Evolutionary conservation across 1,140 invertebrate genomes (phyloP).

Genomic region (Andricus grossulariae): DNA sequence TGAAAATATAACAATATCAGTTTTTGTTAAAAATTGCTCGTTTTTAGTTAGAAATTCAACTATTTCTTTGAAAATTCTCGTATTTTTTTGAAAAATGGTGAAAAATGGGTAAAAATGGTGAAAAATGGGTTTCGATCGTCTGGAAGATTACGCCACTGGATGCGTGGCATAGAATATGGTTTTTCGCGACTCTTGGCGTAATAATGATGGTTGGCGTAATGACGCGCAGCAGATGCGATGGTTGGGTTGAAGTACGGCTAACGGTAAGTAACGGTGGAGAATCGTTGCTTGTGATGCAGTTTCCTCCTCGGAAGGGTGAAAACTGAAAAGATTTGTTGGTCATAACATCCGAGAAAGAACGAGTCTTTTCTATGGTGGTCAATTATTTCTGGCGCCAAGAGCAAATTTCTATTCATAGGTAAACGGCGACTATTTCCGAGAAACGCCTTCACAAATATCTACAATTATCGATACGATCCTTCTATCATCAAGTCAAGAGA

Average conservation of each 20-base stretch:
- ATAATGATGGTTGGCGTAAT: constrained; percentile 37
- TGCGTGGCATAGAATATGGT: neutral
- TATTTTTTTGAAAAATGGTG: too few species aligned
- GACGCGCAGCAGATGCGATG: too few species aligned
- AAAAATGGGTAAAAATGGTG: too few species aligned
- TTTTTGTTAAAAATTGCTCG: too few species aligned
- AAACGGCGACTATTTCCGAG: neutral
- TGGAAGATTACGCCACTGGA: neutral
- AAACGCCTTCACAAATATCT: neutral
- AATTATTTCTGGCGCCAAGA: constrained; percentile 15
- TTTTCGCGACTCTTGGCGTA: constrained; percentile 21
- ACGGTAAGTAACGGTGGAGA: constrained; percentile 65
- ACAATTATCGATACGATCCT: neutral
- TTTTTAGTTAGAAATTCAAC: too few species aligned
- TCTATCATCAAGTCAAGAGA: too few species aligned
- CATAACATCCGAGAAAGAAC: too few species aligned
- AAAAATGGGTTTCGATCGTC: too few species aligned
- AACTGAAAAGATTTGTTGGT: constrained; percentile 31
- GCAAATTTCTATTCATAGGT: constrained; percentile 15
- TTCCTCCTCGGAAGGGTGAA: constrained; percentile 40
- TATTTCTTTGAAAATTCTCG: too few species aligned
- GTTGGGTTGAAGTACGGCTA: constrained; percentile 44
- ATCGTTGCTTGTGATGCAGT: constrained; percentile 54
- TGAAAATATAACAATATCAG: too few species aligned
- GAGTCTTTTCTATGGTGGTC: neutral